These are phyloP conservation scores for Polypedilum pembai DNA, from an alignment of 1,140 invertebrate genomes.

Conservation along the genomic window DNA sequence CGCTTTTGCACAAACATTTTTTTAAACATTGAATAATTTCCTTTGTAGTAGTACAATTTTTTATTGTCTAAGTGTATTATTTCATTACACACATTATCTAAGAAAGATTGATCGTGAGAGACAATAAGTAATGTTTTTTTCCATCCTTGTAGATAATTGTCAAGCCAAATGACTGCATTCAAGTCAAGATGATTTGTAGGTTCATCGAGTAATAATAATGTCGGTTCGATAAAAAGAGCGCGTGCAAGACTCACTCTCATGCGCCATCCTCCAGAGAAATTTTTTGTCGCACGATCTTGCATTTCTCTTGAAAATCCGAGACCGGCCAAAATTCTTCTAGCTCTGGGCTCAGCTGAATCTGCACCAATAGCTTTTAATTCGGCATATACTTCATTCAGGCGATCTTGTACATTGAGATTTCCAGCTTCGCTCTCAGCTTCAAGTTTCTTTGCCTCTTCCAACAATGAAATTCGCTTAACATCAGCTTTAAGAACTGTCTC, in stretches of 20 bases:
- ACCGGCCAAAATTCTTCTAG: conserved; percentile 91
- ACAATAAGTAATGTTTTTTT: conserved; percentile 96
- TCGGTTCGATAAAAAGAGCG: conserved; percentile 87
- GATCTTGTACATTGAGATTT: conserved; percentile 61
- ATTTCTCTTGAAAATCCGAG: conserved; percentile 90
- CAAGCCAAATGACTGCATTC: conserved; percentile 98
- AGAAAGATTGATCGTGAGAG: conserved; percentile 98
- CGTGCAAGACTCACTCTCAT: conserved; percentile 95
- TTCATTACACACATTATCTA: conserved; percentile 98
- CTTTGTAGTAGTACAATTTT: conserved; percentile 95
- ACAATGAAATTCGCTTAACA: conserved; percentile 71
- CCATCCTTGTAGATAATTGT: conserved; percentile 96
- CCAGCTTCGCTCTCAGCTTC: conserved; percentile 60
- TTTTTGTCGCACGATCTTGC: conserved; percentile 89
- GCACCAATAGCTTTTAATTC: conserved; percentile 94
- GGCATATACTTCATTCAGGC: conserved; percentile 87
- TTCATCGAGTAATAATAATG: conserved; percentile 91
- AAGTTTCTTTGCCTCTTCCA: conserved; percentile 77
- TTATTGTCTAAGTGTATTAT: conserved; percentile 94
- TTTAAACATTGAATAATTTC: conserved; percentile 98
- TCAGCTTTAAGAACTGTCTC: conserved; percentile 90
- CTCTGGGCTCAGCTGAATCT: conserved; percentile 92
- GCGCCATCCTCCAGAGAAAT: conserved; percentile 97
- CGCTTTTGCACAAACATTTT: conserved; percentile 97
- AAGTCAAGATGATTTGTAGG: conserved; percentile 92